Conservation (phyloP, 2,888 invertebrate species). For the Ochropleura plecta region DNA sequence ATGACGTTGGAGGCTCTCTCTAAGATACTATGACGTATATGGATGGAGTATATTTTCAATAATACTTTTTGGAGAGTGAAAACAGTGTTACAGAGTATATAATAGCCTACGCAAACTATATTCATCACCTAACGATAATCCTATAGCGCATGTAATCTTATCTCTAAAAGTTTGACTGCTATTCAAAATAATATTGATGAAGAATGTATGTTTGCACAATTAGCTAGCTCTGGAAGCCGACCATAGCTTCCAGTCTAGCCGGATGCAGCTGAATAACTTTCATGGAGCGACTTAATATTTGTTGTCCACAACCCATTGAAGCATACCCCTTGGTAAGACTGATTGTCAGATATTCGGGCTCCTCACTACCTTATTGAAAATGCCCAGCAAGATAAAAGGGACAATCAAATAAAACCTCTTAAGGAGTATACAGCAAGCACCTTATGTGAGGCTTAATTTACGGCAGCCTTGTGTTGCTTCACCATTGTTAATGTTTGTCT, state of each 20-base stretch:
- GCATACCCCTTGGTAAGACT: neutral
- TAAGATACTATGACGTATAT: neutral
- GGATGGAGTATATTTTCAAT: neutral
- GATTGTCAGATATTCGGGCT: neutral
- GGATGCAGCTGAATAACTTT: neutral
- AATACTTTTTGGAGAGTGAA: neutral
- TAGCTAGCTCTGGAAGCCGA: too few relatives aligned
- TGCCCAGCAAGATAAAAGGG: neutral
- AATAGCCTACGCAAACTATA: neutral
- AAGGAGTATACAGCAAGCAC: neutral
- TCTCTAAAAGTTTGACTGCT: too few relatives aligned
- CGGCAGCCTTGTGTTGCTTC: neutral
- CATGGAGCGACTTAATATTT: too few relatives aligned
- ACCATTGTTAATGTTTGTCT: neutral
- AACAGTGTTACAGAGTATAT: neutral
- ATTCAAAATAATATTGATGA: too few relatives aligned
- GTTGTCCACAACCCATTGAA: neutral
- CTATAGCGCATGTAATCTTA: too few relatives aligned
- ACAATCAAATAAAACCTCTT: neutral
- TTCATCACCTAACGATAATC: too few relatives aligned
- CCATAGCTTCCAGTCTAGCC: neutral
- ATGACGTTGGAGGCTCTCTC: conserved; percentile 9
- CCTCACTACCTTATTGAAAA: neutral
- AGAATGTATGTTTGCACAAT: too few relatives aligned
- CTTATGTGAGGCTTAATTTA: neutral